Evolutionary conservation across 1,140 invertebrate genomes (phyloP).

Genomic region (Aphelenchoides besseyi): DNA sequence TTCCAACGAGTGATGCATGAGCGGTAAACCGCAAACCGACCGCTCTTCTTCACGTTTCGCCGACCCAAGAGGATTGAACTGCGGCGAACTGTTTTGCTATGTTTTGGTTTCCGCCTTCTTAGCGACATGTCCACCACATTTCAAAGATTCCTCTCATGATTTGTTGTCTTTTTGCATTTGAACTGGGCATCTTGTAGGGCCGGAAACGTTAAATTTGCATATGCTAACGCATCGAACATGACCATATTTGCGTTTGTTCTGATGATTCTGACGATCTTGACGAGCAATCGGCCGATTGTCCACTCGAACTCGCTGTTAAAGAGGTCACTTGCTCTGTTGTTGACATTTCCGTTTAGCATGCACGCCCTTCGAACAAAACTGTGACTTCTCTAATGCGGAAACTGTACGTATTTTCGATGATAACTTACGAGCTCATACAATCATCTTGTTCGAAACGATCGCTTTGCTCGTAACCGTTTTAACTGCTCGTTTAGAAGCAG

Average conservation of each 20-base stretch:
- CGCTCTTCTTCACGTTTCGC: not conserved
- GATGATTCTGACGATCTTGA: not conserved
- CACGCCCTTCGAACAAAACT: too few species aligned
- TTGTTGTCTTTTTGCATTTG: too few species aligned
- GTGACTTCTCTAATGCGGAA: too few species aligned
- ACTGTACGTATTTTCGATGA: too few species aligned
- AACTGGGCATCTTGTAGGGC: too few species aligned
- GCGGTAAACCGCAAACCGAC: not conserved
- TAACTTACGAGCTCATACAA: too few species aligned
- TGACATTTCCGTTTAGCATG: constrained; percentile 1
- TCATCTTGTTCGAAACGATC: too few species aligned
- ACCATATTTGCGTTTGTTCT: not conserved
- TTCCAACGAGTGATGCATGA: too few species aligned
- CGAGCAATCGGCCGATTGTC: not conserved
- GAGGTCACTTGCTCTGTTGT: not conserved
- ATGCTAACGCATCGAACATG: not conserved
- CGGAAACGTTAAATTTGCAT: not conserved
- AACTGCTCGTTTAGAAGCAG: too few species aligned
- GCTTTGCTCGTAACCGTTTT: too few species aligned
- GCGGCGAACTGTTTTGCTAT: not conserved
- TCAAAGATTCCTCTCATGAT: not conserved
- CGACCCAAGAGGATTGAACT: not conserved
- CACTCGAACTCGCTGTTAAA: not conserved
- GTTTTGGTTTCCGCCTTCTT: constrained; percentile 1
- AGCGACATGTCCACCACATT: not conserved